Conservation (phyloP, 1,140 invertebrate species). For the Watersipora subatra region DNA sequence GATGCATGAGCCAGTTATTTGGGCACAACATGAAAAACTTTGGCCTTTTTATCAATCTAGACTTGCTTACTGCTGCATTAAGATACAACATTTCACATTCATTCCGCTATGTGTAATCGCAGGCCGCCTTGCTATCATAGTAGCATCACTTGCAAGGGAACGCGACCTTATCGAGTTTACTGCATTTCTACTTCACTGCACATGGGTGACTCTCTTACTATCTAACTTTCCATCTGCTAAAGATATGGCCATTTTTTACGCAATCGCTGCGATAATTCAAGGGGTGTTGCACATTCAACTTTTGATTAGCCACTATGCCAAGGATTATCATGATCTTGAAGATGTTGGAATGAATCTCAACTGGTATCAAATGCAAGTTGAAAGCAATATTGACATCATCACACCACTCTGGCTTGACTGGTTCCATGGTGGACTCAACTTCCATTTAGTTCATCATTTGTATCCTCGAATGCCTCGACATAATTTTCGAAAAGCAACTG, state of each 20-base stretch:
- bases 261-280: conserved; percentile 3
- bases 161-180: conserved; percentile 5
- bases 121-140: conserved; percentile 9
- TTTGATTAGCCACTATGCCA: conserved; percentile 9
- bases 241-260: conserved; percentile 7
- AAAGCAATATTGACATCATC: conserved; percentile 7
- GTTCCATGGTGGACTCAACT: conserved; percentile 12
- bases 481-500: conserved; percentile 4
- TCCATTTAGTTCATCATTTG: conserved; percentile 12
- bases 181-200: conserved; percentile 9
- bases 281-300: conserved; percentile 11
- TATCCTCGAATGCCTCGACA: conserved; percentile 10
- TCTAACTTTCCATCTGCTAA: conserved; percentile 6
- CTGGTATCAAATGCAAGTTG: conserved; percentile 8
- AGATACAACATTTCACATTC: conserved; percentile 12
- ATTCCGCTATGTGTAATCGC: conserved; percentile 5
- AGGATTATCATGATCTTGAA: conserved; percentile 3
- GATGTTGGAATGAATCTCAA: conserved; percentile 1
- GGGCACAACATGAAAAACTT: conserved; percentile 11
- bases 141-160: conserved; percentile 6
- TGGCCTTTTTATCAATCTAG: conserved; percentile 7
- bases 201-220: conserved; percentile 6
- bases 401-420: conserved; percentile 9
- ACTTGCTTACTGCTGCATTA: conserved; percentile 7
- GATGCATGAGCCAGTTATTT: conserved; percentile 7